Conservation (phyloP, 2,797 vertebrate genomes). For the Acrocephalus scirpaceus region DNA sequence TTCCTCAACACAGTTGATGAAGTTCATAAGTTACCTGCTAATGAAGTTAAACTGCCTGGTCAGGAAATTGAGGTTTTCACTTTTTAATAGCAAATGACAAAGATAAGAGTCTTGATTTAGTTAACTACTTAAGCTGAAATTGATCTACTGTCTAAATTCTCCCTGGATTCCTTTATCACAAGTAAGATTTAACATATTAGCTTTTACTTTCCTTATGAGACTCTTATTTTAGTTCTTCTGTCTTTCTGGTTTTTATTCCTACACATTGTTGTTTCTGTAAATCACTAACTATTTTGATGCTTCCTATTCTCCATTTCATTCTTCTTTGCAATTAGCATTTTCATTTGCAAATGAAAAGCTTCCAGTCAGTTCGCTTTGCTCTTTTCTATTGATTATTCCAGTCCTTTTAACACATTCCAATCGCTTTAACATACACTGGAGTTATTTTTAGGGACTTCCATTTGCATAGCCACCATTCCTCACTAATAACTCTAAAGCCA, state of each 20-base stretch:
- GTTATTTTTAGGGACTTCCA: slow-evolving; percentile 43
- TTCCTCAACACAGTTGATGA: neutral
- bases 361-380: neutral
- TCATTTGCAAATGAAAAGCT: neutral
- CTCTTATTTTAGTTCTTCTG: neutral
- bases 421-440: neutral
- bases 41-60: neutral
- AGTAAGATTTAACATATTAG: neutral
- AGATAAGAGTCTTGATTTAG: neutral
- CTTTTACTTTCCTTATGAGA: neutral
- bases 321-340: neutral
- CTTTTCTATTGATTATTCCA: slow-evolving; percentile 40
- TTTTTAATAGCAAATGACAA: neutral
- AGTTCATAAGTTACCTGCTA: neutral
- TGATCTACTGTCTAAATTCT: neutral
- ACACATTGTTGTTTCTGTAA: neutral
- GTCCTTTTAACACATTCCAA: slow-evolving; percentile 19
- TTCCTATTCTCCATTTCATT: neutral
- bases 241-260: neutral
- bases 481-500: slow-evolving; percentile 15
- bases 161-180: neutral
- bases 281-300: neutral
- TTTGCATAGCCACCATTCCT: neutral
- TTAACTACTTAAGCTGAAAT: neutral
- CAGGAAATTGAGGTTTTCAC: neutral